These are phyloP conservation scores for Cathartes aura DNA, from an alignment of 2,113 vertebrate genomes.

Conservation along the genomic window DNA sequence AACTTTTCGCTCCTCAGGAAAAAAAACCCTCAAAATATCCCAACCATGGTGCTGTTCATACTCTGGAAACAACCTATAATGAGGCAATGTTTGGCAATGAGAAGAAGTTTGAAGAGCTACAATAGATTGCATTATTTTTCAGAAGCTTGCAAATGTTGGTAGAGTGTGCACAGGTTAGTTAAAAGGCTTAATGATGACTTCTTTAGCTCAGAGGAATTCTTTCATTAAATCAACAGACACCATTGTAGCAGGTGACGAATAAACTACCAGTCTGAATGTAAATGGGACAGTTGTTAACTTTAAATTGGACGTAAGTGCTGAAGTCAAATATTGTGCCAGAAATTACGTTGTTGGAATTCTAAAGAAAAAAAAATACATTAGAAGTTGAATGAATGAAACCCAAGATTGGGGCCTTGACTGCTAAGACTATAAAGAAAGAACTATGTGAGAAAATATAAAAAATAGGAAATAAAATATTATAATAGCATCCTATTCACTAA, in stretches of 20 bases:
- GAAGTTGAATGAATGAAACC: background rate
- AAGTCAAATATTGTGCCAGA: background rate
- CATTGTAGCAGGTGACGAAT: background rate
- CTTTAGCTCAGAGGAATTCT: background rate
- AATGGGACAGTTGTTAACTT: background rate
- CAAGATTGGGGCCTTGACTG: background rate
- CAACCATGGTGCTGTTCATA: background rate
- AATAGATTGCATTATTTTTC: background rate
- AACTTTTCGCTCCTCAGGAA: background rate
- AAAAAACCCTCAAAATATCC: background rate
- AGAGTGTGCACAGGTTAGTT: background rate
- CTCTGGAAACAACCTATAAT: background rate
- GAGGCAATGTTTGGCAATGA: background rate
- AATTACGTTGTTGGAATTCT: background rate
- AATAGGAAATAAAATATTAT: background rate
- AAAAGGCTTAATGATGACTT: background rate
- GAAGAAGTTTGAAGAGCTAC: background rate
- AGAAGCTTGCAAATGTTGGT: background rate
- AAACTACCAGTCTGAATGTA: background rate
- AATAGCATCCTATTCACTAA: background rate
- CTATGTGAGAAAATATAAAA: background rate
- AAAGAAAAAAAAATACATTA: background rate
- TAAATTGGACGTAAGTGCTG: background rate
- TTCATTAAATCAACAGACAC: background rate
- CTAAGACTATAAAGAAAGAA: background rate